These are phyloP conservation scores for Eupristina koningsbergeri DNA, from an alignment of 1,140 invertebrate genomes.

Conservation along the genomic window DNA sequence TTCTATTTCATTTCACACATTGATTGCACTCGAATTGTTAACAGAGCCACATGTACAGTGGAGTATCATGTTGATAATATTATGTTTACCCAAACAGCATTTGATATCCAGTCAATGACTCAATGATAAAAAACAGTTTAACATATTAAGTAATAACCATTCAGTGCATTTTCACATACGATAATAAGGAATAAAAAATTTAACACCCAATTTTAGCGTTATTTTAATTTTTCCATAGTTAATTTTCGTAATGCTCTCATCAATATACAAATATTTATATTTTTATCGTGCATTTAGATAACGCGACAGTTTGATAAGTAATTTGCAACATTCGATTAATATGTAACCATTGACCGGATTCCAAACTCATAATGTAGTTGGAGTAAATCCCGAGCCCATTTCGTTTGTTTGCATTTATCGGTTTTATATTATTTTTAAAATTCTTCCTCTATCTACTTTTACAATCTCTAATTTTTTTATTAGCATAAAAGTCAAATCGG, in stretches of 20 bases:
- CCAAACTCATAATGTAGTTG: background rate
- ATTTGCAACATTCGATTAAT: conserved; percentile 1
- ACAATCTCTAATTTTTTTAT: background rate
- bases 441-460: background rate
- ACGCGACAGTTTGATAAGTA: background rate
- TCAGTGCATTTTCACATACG: too few relatives aligned
- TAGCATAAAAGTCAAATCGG: background rate
- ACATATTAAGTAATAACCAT: too few relatives aligned
- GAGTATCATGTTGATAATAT: background rate
- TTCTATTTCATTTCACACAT: background rate
- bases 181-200: too few relatives aligned
- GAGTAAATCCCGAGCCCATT: background rate
- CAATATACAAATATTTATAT: background rate
- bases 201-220: background rate
- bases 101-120: too few relatives aligned
- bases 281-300: background rate
- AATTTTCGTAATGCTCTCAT: background rate
- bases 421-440: background rate
- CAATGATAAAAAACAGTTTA: too few relatives aligned
- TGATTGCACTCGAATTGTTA: background rate
- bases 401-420: background rate
- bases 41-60: background rate
- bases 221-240: background rate
- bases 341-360: conserved; percentile 12
- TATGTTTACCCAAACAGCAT: background rate